Conservation (phyloP, 2,797 vertebrate genomes). For the Hafferia zeledoni region DNA sequence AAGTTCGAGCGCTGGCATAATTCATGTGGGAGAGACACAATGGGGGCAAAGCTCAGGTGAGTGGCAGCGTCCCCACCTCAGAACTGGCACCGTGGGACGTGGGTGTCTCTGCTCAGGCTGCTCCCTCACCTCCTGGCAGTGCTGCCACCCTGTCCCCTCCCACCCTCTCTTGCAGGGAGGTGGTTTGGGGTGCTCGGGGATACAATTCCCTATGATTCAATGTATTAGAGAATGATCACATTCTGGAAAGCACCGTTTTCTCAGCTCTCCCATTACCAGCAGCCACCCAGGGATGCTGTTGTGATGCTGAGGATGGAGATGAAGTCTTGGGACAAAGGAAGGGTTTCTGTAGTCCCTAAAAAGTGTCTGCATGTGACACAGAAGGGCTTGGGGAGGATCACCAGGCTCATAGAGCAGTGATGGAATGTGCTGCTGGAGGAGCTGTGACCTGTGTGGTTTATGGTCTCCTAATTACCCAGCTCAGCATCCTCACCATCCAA, state of each 20-base stretch:
- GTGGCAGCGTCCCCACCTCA: rapidly evolving
- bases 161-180: rapidly evolving
- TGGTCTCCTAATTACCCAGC: neutral
- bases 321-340: rapidly evolving
- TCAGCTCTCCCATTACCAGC: neutral
- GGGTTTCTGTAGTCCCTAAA: neutral
- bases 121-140: rapidly evolving
- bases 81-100: rapidly evolving
- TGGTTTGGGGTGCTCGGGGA: neutral
- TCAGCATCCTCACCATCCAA: rapidly evolving
- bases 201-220: rapidly evolving
- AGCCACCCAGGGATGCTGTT: neutral
- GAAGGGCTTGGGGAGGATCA: rapidly evolving
- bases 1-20: neutral
- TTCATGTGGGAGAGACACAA: constrained; percentile 19
- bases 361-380: rapidly evolving
- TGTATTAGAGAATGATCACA: too few relatives aligned
- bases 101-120: neutral
- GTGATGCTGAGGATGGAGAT: neutral
- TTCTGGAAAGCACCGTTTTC: neutral
- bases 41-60: constrained; percentile 27
- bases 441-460: neutral
- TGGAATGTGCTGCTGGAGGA: neutral
- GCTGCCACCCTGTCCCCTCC: neutral
- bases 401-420: rapidly evolving